Conservation (phyloP, 2,888 invertebrate species). For the Lobophora halterata region DNA sequence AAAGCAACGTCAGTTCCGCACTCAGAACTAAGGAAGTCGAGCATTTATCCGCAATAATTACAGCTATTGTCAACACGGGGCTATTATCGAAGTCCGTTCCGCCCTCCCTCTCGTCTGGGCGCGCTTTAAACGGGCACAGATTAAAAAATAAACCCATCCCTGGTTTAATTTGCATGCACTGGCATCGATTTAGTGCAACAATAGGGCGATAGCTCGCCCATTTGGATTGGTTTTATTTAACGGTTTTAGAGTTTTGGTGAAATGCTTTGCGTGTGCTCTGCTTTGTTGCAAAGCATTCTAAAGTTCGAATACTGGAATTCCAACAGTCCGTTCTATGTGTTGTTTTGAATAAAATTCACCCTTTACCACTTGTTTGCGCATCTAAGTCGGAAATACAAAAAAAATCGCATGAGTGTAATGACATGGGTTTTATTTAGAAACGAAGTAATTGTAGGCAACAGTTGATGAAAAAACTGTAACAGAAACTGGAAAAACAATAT, state of each 20-base stretch:
- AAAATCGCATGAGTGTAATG: too few relatives aligned
- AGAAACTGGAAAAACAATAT: too few relatives aligned
- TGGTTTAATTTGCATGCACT: conserved; percentile 54
- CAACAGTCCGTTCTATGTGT: conserved; percentile 1
- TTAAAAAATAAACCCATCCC: conserved; percentile 46
- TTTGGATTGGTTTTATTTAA: conserved; percentile 23
- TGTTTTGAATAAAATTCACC: conserved; percentile 1
- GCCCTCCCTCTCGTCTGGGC: conserved; percentile 34
- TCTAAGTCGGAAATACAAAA: too few relatives aligned
- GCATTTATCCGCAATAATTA: conserved; percentile 46
- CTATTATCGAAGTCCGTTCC: conserved; percentile 44
- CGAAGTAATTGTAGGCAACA: too few relatives aligned
- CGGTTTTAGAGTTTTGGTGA: conserved; percentile 13
- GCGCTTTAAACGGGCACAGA: conserved; percentile 43
- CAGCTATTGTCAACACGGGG: conserved; percentile 51
- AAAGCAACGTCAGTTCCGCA: conserved; percentile 15
- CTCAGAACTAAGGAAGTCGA: conserved; percentile 31
- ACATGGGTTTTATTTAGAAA: too few relatives aligned
- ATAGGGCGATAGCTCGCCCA: conserved; percentile 32
- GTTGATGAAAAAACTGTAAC: not conserved
- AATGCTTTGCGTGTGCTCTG: conserved; percentile 30
- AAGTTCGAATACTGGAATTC: conserved; percentile 8
- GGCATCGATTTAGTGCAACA: conserved; percentile 49
- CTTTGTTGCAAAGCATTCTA: conserved; percentile 19
- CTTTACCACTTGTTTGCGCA: too few relatives aligned